Base-by-base conservation (phyloP, 2,797 vertebrate species). In the Pipistrellus nathusii region DNA sequence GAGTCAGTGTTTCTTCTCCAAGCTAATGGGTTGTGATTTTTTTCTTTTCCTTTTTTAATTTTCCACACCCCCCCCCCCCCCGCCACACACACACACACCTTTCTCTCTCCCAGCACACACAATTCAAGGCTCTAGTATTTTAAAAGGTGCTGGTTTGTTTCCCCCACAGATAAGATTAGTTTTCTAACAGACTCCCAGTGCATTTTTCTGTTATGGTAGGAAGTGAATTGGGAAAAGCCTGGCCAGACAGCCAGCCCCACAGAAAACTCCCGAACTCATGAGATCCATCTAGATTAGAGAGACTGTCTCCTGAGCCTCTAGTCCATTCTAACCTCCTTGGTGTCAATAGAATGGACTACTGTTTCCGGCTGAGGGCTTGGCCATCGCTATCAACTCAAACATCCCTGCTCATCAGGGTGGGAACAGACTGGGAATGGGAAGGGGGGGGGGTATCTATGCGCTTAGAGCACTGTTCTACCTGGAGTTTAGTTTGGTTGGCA, bases 401-500 rank as follows among this genome's bases (percentile, higher is more conserved):
- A 41, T 46, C 5, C 71, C 66, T 15, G 30, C 18, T 69, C n/a
- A 11, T 20, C 11, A 18, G 51, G 27, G 41, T 6, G 15, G 30
- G 53, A 35, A 25, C 69, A 44, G 80, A 41, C 25, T 41, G 8
- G 30, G 53, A 15, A n/a, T 25, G 44, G 44, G 44, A n/a, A n/a
- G 44, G 44, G 44, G 44, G 44, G 46, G 64, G 14, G 23, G 9
- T 57, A 27, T 78, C 64, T 64, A 38, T 18, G n/a, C 5, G 0
- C 44, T 72, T 57, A 75, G 55, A 53, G 51, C 41, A 55, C 59
- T 20, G 9, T 59, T 88, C 62, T 93, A 72, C 84, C 83, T 17
- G 53, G 41, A 78, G 68, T 91, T 82, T 27, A 46, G 38, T 88
- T 92, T 84, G 53, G 55, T 85, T 94, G 71, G 85, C 82, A 77